These are phyloP conservation scores for Papilio aristodemus DNA, from an alignment of 1,140 invertebrate species.

Conservation along the genomic window DNA sequence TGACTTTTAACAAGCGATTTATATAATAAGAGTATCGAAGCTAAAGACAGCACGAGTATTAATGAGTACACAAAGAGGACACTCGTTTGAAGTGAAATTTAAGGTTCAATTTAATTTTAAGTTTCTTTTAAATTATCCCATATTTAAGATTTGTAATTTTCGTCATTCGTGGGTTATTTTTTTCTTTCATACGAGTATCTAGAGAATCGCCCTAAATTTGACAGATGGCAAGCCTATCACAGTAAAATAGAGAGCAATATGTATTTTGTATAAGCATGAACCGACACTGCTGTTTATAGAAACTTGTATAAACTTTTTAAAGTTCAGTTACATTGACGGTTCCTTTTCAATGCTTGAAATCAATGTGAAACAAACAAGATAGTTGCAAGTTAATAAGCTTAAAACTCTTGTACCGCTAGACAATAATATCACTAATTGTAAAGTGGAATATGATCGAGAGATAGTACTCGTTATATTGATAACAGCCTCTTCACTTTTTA, in stretches of 20 bases:
- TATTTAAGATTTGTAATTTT: neutral
- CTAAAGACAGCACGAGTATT: neutral
- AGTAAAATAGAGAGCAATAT: neutral
- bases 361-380: neutral
- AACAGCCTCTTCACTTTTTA: too few species aligned
- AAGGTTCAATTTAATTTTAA: neutral
- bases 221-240: neutral
- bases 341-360: neutral
- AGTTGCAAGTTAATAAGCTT: neutral
- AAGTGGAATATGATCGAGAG: too few species aligned
- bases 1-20: neutral
- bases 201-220: neutral
- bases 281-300: neutral
- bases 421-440: too few species aligned
- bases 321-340: neutral
- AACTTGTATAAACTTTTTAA: constrained; percentile 4
- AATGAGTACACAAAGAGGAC: neutral
- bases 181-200: neutral
- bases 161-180: too few species aligned
- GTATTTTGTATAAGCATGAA: constrained; percentile 7
- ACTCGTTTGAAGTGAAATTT: neutral
- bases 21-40: neutral
- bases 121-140: neutral
- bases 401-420: too few species aligned
- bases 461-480: too few species aligned